Conservation (phyloP, 2,113 vertebrate species). For the Oryzias melastigma region DNA sequence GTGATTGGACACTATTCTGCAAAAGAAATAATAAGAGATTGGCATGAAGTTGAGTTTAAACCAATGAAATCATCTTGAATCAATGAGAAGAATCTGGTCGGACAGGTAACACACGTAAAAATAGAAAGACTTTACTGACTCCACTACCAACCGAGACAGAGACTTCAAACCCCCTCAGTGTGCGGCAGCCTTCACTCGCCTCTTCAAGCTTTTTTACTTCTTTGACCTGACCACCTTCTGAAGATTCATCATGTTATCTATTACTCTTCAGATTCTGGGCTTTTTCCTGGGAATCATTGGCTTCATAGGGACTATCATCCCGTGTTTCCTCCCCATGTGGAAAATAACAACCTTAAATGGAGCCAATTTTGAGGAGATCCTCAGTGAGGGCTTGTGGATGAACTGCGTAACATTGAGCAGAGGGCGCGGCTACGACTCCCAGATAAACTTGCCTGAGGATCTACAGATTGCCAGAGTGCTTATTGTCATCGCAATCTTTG, state of each 20-base stretch:
- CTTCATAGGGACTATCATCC: constrained; percentile 64
- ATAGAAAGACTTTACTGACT: constrained; percentile 25
- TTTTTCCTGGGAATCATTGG: constrained; percentile 68
- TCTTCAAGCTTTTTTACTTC: constrained; percentile 4
- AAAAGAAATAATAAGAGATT: neutral
- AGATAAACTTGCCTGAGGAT: constrained; percentile 70
- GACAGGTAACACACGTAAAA: constrained; percentile 45
- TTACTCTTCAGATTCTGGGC: constrained; percentile 76
- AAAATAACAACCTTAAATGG: constrained; percentile 76
- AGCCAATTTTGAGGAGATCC: constrained; percentile 71
- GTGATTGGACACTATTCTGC: constrained; percentile 12
- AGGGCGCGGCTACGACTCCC: constrained; percentile 77
- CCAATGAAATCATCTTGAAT: constrained; percentile 6
- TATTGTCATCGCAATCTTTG: constrained; percentile 80
- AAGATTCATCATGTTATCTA: constrained; percentile 68
- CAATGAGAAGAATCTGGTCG: constrained; percentile 59
- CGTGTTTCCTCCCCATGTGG: constrained; percentile 77
- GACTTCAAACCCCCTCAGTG: constrained; percentile 30
- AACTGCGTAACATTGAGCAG: constrained; percentile 69
- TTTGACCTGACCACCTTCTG: neutral
- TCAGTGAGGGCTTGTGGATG: too few species aligned
- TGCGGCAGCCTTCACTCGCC: neutral
- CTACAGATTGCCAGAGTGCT: constrained; percentile 78
- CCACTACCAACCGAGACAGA: constrained; percentile 44
- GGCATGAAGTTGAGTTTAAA: neutral